These are phyloP conservation scores for Scaptomyza polygonia DNA, from an alignment of 2,888 invertebrate genomes.

Conservation along the genomic window DNA sequence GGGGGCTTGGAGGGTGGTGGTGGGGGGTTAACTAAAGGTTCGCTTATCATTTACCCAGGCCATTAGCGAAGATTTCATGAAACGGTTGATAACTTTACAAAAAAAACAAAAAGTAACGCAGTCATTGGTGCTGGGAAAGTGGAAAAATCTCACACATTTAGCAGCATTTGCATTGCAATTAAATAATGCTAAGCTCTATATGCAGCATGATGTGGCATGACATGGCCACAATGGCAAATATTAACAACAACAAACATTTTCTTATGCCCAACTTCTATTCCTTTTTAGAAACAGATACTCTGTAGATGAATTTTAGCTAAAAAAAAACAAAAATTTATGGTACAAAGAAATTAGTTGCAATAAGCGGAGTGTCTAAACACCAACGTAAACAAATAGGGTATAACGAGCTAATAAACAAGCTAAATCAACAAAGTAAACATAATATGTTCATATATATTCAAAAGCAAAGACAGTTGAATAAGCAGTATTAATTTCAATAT, in stretches of 20 bases:
- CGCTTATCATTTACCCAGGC: conserved; percentile 20
- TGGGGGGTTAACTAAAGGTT: conserved; percentile 13
- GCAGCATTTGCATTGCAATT: conserved; percentile 39
- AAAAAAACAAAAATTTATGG: too few relatives aligned
- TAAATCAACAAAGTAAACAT: too few relatives aligned
- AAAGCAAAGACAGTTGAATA: conserved; percentile 10
- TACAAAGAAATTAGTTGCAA: too few relatives aligned
- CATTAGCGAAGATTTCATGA: conserved; percentile 46
- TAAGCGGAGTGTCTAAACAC: too few relatives aligned
- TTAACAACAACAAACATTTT: not conserved
- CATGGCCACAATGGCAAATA: conserved; percentile 16
- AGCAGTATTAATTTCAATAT: conserved; percentile 13
- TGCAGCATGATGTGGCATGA: conserved; percentile 29
- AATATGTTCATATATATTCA: too few relatives aligned
- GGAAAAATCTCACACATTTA: conserved; percentile 54
- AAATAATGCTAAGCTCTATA: conserved; percentile 32
- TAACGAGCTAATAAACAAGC: conserved; percentile 24
- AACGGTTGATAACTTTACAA: conserved; percentile 25
- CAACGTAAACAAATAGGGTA: not conserved
- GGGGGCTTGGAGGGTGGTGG: not conserved
- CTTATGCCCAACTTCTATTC: conserved; percentile 20
- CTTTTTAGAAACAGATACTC: conserved; percentile 8
- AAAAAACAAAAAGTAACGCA: conserved; percentile 29
- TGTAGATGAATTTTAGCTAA: not conserved
- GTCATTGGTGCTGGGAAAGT: conserved; percentile 57